phyloP scores from a whole-genome alignment of 2,113 vertebrate genomes.

The Esox niger region DNA sequence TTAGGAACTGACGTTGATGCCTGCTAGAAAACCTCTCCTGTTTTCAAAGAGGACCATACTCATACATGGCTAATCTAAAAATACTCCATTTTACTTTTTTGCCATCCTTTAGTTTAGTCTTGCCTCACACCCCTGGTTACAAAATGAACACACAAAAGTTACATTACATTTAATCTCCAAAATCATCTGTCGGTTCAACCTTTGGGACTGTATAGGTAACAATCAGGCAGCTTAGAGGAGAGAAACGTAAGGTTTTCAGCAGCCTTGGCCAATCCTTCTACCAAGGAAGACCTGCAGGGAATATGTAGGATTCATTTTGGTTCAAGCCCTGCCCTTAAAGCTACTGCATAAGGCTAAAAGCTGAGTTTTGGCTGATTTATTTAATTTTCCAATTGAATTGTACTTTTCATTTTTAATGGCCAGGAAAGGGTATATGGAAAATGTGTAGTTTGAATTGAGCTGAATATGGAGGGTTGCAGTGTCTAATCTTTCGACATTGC shows the following conservation, averaged over 20 bases:
- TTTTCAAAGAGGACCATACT: constrained; percentile 1
- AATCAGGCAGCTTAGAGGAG: background rate
- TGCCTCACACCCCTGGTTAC: background rate
- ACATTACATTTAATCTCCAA: background rate
- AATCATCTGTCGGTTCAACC: background rate
- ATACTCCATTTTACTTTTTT: constrained; percentile 9
- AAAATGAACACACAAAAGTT: background rate
- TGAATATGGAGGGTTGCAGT: no score
- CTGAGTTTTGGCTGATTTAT: no score
- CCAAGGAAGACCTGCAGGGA: no score
- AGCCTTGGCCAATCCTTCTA: no score
- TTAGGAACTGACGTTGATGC: background rate
- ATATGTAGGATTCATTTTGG: no score
- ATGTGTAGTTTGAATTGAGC: no score
- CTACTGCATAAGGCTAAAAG: no score
- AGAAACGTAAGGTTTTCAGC: background rate
- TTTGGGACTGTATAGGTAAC: background rate
- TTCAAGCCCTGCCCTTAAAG: no score
- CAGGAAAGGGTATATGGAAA: no score
- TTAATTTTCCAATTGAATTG: no score
- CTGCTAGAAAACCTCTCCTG: background rate
- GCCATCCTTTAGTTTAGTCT: constrained; percentile 5
- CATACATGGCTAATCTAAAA: constrained; percentile 5
- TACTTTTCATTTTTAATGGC: no score
- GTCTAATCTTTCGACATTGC: no score